These are phyloP conservation scores for Leucophora obtusa DNA, from an alignment of 2,888 invertebrate species.

Conservation along the genomic window DNA sequence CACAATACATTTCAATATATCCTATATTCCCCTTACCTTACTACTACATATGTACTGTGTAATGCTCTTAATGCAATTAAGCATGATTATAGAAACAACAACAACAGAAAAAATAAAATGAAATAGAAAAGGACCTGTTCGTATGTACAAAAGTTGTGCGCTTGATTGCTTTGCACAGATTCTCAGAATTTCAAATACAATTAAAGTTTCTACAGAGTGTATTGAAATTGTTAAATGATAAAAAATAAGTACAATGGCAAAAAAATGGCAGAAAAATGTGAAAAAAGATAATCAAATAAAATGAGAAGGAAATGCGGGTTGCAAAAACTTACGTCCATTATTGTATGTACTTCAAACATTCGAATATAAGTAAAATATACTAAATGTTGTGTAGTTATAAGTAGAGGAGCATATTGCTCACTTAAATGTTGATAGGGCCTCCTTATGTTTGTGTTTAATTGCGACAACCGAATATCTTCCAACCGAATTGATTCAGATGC, in stretches of 20 bases:
- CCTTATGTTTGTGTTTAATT: not conserved
- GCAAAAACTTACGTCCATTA: conserved; percentile 43
- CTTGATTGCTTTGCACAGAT: conserved; percentile 59
- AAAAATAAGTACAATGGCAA: conserved; percentile 18
- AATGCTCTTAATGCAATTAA: conserved; percentile 44
- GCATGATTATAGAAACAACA: conserved; percentile 48
- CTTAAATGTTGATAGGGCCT: not conserved
- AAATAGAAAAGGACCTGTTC: conserved; percentile 23
- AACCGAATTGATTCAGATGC: no score
- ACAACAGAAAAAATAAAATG: conserved; percentile 4
- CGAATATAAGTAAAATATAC: conserved; percentile 5
- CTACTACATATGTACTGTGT: not conserved
- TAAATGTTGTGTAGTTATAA: not conserved
- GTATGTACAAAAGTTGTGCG: conserved; percentile 22
- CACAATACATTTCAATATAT: not conserved
- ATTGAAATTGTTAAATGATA: conserved; percentile 49
- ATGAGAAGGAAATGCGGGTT: conserved; percentile 54
- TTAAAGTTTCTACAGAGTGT: conserved; percentile 48
- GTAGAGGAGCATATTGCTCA: not conserved
- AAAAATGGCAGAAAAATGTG: not conserved
- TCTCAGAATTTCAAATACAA: conserved; percentile 51
- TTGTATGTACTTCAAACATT: conserved; percentile 31
- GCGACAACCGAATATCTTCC: no score
- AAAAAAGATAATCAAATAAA: conserved; percentile 31
- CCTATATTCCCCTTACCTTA: no score